Conservation (phyloP, 2,113 vertebrate genomes). For the Apistogramma diplotaenia region DNA sequence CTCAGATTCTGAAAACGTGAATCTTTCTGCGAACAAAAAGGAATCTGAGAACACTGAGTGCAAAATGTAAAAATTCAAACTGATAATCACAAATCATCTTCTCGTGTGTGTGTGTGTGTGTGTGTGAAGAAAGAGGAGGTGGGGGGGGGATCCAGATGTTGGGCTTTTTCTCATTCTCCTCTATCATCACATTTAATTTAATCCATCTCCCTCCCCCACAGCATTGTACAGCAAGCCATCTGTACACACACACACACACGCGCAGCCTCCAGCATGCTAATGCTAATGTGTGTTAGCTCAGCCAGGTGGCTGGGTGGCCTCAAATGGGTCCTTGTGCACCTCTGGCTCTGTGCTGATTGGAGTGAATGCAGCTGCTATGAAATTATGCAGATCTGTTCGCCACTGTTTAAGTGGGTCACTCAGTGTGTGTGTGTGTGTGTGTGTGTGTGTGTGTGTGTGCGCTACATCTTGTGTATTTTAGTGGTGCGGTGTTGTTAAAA, state of each 20-base stretch:
- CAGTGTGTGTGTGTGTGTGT: slow-evolving; percentile 26
- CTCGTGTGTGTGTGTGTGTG: slow-evolving; percentile 1
- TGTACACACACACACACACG: slow-evolving; percentile 22
- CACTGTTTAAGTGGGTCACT: slow-evolving; percentile 49
- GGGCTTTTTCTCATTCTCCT: slow-evolving; percentile 49
- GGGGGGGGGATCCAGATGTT: slow-evolving; percentile 57
- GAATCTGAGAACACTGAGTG: background rate
- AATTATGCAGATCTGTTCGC: slow-evolving; percentile 41
- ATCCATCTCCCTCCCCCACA: slow-evolving; percentile 56
- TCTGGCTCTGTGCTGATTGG: slow-evolving; percentile 50
- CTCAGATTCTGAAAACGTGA: background rate
- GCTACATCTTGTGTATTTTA: background rate
- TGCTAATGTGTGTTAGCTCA: slow-evolving; percentile 22
- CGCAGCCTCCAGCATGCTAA: slow-evolving; percentile 17
- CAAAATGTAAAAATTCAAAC: background rate
- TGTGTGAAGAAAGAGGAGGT: background rate
- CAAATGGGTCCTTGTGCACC: slow-evolving; percentile 40
- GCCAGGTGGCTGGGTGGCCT: slow-evolving; percentile 51
- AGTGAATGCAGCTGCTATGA: slow-evolving; percentile 53
- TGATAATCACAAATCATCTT: background rate
- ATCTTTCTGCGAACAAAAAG: background rate
- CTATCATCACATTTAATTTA: slow-evolving; percentile 55
- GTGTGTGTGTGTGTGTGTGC: background rate
- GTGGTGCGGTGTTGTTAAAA: background rate
- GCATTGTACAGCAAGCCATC: slow-evolving; percentile 29